These are phyloP conservation scores for Sebastes hubbsi DNA, from an alignment of 2,797 vertebrate species.

Conservation along the genomic window DNA sequence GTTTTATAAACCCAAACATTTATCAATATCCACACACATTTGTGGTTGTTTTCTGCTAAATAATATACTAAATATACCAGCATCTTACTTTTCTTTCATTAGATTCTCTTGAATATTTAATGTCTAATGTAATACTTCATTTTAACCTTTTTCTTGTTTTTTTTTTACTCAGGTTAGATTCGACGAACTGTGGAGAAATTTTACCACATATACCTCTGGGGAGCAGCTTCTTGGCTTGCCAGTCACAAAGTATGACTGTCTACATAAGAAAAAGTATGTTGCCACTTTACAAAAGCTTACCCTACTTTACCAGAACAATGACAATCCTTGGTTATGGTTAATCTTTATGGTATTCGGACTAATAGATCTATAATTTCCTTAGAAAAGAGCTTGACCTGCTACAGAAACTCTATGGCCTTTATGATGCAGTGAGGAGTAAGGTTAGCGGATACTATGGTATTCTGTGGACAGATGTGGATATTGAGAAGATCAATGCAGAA, in stretches of 20 bases:
- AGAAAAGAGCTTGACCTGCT: slow-evolving; percentile 87
- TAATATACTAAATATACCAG: not conserved
- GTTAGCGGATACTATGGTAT: slow-evolving; percentile 84
- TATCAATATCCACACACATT: not conserved
- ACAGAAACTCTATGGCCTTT: slow-evolving; percentile 87
- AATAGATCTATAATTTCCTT: not conserved
- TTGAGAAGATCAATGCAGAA: slow-evolving; percentile 85
- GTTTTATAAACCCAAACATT: not conserved
- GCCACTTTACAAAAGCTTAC: not conserved
- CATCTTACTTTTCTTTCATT: not conserved
- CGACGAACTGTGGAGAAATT: slow-evolving; percentile 87
- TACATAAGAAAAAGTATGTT: slow-evolving; percentile 84
- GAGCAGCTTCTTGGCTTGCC: slow-evolving; percentile 88
- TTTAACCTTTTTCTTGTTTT: not conserved
- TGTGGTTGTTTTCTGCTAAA: not conserved
- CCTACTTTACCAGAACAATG: not conserved
- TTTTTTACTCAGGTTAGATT: slow-evolving; percentile 77
- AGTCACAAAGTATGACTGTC: slow-evolving; percentile 83
- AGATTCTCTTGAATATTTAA: not conserved
- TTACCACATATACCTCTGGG: slow-evolving; percentile 83
- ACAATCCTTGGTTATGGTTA: not conserved
- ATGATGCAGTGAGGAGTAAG: slow-evolving; percentile 84
- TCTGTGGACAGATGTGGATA: slow-evolving; percentile 84
- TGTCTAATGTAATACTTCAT: not conserved
- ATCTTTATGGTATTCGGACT: not conserved